A percentile compares a stretch with the other conserved stretches of the same genome.
phyloP scores from a whole-genome alignment of 2,797 vertebrate genomes.

The Tangara arthus region DNA sequence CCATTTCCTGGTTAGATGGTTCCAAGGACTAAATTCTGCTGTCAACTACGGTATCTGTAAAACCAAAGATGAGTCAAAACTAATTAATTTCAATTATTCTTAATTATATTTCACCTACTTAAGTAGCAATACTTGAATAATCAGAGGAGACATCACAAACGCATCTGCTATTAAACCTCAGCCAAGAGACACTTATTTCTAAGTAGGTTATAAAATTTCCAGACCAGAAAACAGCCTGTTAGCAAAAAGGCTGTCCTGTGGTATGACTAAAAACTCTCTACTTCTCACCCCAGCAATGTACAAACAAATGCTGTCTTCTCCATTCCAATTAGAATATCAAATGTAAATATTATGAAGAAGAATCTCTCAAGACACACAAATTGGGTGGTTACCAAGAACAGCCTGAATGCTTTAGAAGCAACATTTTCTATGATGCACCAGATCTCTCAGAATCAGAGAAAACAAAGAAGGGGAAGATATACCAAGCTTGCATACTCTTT shows the following conservation, averaged over 20 bases:
- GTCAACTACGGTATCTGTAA: not conserved
- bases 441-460: not conserved
- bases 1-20: not conserved
- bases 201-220: slow-evolving; percentile 5
- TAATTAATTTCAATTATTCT: not conserved
- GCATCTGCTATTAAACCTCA: not conserved
- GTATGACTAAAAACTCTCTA: not conserved
- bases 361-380: not conserved
- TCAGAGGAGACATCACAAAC: not conserved
- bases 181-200: not conserved
- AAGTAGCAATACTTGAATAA: not conserved
- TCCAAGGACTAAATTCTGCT: not conserved
- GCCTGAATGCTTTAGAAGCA: not conserved
- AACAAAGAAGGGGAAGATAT: not conserved
- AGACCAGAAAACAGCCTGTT: not conserved
- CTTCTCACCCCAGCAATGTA: not conserved
- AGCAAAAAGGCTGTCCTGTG: not conserved
- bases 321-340: slow-evolving; percentile 23
- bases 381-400: not conserved
- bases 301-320: not conserved
- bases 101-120: not conserved
- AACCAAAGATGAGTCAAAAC: not conserved
- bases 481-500: not conserved
- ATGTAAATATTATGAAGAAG: slow-evolving; percentile 26
- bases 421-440: not conserved